Percentiles rank a stretch among this genome's conserved stretches.
phyloP scores from a whole-genome alignment of 92 coral and sea anemone species.

The Parazoanthus atlanticus region DNA sequence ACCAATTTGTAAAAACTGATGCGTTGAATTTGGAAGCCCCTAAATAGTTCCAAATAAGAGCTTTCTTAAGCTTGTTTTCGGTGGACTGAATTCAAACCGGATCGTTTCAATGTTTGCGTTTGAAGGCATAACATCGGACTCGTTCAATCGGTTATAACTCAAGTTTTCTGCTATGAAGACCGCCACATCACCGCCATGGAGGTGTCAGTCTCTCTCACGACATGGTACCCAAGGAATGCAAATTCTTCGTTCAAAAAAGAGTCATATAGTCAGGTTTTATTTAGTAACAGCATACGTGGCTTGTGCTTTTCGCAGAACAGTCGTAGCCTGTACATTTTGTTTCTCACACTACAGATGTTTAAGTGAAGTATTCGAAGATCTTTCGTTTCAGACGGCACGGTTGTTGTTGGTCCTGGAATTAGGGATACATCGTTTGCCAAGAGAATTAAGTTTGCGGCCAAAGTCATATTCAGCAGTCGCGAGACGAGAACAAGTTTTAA shows the following conservation, averaged over 20 bases:
- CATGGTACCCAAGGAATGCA: no score
- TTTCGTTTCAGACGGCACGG: background rate
- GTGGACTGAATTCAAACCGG: constrained; percentile 64
- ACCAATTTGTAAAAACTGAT: constrained; percentile 18
- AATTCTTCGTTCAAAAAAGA: constrained; percentile 9
- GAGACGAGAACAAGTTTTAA: no score
- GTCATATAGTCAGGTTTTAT: constrained; percentile 65
- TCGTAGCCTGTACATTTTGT: no score
- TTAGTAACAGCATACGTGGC: background rate
- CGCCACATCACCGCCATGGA: constrained; percentile 53
- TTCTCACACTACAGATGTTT: background rate
- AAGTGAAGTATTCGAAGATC: constrained; percentile 22
- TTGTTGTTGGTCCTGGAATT: constrained; percentile 20
- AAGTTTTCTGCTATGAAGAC: constrained; percentile 46
- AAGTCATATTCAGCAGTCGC: no score
- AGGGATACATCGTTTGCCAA: no score
- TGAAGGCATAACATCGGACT: background rate
- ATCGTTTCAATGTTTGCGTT: constrained; percentile 45
- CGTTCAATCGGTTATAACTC: constrained; percentile 24
- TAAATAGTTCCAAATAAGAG: constrained; percentile 60
- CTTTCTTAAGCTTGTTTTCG: constrained; percentile 58
- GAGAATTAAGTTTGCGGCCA: no score
- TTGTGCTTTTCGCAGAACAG: no score
- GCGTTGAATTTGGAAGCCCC: constrained; percentile 55
- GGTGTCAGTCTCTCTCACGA: constrained; percentile 57